These are phyloP conservation scores for Brachylomia viminalis DNA, from an alignment of 2,888 invertebrate genomes.

Conservation along the genomic window DNA sequence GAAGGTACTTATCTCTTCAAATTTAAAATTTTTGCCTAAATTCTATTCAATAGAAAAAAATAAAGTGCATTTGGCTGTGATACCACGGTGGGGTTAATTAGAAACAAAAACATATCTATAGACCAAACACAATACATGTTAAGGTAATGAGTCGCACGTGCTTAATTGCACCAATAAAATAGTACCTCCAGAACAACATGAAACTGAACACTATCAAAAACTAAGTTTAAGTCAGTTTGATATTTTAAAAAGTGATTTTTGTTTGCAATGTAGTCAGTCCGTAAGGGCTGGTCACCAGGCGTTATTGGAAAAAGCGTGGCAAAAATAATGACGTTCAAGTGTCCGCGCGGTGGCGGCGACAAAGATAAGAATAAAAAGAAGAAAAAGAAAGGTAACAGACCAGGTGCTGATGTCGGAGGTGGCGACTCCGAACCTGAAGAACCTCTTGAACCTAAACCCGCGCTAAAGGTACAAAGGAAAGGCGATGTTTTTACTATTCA, in stretches of 20 bases:
- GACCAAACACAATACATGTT: not conserved
- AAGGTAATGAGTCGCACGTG: too few relatives aligned
- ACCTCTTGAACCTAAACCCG: conserved; percentile 90
- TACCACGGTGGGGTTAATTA: not conserved
- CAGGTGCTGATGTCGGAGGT: conserved; percentile 76
- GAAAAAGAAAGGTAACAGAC: conserved; percentile 77
- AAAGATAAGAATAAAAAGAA: conserved; percentile 84
- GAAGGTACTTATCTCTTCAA: conserved; percentile 73
- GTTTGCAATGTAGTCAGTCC: conserved; percentile 54
- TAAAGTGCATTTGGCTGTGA: not conserved
- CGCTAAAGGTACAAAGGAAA: conserved; percentile 92
- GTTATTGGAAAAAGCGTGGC: conserved; percentile 88
- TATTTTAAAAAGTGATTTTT: conserved; percentile 4
- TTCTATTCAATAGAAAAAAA: not conserved
- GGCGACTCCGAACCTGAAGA: conserved; percentile 87
- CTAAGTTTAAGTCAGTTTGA: not conserved
- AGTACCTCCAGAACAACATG: not conserved
- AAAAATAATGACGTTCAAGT: conserved; percentile 86
- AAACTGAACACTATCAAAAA: not conserved
- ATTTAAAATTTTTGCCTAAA: not conserved
- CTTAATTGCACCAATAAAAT: not conserved
- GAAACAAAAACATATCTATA: not conserved
- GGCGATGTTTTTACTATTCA: conserved; percentile 92
- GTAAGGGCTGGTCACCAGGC: conserved; percentile 91
- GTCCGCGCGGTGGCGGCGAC: conserved; percentile 78